Percentiles rank a stretch among this genome's conserved stretches.
Evolutionary conservation across 1,140 invertebrate genomes (phyloP).

Genomic region (Anastrepha ludens): DNA sequence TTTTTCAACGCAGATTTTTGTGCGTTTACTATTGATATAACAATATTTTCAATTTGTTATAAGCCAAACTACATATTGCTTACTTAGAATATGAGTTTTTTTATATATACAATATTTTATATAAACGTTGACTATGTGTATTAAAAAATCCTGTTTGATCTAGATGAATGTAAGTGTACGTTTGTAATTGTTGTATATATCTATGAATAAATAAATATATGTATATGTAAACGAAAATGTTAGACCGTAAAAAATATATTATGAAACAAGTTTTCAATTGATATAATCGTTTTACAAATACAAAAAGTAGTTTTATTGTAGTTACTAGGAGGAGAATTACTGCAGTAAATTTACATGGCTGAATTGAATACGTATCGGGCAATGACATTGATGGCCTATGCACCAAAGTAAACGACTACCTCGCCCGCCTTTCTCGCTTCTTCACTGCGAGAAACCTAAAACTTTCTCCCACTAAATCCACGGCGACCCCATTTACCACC

Average conservation of each 20-base stretch:
- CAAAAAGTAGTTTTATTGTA: neutral
- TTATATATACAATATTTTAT: conserved; percentile 48
- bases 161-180: conserved; percentile 32
- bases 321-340: too few relatives aligned
- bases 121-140: conserved; percentile 37
- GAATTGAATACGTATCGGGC: too few relatives aligned
- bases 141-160: conserved; percentile 31
- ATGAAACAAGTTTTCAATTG: neutral
- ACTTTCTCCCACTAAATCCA: too few relatives aligned
- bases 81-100: conserved; percentile 4
- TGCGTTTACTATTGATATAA: conserved; percentile 43
- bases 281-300: conserved; percentile 29
- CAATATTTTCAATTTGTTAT: conserved; percentile 45
- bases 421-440: too few relatives aligned
- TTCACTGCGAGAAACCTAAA: too few relatives aligned
- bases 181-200: conserved; percentile 44
- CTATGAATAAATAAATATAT: conserved; percentile 19
- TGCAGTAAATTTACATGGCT: too few relatives aligned
- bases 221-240: conserved; percentile 32
- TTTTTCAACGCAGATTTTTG: conserved; percentile 48
- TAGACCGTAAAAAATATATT: neutral
- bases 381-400: too few relatives aligned
- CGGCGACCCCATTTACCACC: too few relatives aligned
- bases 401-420: too few relatives aligned
- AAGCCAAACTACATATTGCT: conserved; percentile 34